Conservation (phyloP, 2,888 invertebrate genomes). For the Leptogaster cylindrica region DNA sequence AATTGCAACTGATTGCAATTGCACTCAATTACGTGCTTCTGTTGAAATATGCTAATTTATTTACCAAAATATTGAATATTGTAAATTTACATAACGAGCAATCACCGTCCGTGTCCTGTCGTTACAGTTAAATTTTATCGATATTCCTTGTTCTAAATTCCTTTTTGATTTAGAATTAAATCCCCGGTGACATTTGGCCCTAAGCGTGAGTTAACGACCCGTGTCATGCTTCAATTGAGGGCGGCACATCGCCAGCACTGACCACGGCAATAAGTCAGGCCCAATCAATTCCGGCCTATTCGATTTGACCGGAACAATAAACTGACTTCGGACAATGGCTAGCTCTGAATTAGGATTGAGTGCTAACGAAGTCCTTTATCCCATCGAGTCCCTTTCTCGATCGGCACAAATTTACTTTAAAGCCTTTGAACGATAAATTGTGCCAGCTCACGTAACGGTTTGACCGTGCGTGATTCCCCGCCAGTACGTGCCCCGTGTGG, state of each 20-base stretch:
- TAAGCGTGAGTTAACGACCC: not conserved
- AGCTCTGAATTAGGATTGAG: not conserved
- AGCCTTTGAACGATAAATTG: not conserved
- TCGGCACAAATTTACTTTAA: not conserved
- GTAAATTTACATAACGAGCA: conserved; percentile 40
- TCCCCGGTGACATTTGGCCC: not conserved
- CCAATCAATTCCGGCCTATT: not conserved
- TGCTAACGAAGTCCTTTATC: conserved; percentile 5
- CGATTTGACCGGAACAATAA: not conserved
- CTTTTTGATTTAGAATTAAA: not conserved
- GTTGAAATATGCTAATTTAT: too few species aligned
- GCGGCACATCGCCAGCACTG: not conserved
- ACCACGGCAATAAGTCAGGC: not conserved
- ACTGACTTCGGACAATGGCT: not conserved
- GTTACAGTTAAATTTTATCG: not conserved
- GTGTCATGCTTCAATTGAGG: conserved; percentile 1
- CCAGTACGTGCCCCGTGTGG: too few species aligned
- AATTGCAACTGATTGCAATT: too few species aligned
- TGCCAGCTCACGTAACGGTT: not conserved
- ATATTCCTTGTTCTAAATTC: not conserved
- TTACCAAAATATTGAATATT: conserved; percentile 33
- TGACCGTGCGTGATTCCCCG: not conserved
- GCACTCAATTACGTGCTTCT: too few species aligned
- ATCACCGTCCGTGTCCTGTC: not conserved
- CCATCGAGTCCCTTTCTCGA: not conserved